phyloP scores from a whole-genome alignment of 30 jellyfish, hydroid and myxozoan species.

The Turritopsis rubra region DNA sequence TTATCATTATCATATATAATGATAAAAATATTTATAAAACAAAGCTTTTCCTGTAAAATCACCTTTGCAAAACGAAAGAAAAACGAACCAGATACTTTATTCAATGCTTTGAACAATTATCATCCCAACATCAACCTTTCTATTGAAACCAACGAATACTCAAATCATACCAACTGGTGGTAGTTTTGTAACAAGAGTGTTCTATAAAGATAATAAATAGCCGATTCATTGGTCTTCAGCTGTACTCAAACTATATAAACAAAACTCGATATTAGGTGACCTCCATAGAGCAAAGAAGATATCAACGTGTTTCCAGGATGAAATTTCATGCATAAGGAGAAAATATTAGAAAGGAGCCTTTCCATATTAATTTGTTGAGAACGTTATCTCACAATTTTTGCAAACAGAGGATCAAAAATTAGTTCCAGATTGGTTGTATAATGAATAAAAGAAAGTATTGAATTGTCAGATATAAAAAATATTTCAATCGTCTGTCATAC shows the following conservation, averaged over 20 bases:
- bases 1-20: no score
- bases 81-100: no score
- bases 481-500: no score
- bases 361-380: background rate
- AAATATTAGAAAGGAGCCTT: background rate
- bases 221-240: background rate
- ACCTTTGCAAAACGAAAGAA: no score
- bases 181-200: background rate
- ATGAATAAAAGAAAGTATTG: background rate
- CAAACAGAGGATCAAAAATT: background rate
- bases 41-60: no score
- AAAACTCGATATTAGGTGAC: background rate
- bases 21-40: no score
- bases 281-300: background rate
- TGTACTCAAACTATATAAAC: background rate
- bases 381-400: background rate
- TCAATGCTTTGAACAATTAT: no score
- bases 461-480: no score
- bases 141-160: no score
- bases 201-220: background rate
- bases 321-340: background rate
- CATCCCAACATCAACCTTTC: no score
- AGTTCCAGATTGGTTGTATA: background rate
- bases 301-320: background rate
- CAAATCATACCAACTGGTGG: background rate